A percentile compares a stretch with the other conserved stretches of the same genome.
These are phyloP conservation scores for Notarius quadriscutis DNA, from an alignment of 2,113 vertebrate genomes.

Conservation along the genomic window DNA sequence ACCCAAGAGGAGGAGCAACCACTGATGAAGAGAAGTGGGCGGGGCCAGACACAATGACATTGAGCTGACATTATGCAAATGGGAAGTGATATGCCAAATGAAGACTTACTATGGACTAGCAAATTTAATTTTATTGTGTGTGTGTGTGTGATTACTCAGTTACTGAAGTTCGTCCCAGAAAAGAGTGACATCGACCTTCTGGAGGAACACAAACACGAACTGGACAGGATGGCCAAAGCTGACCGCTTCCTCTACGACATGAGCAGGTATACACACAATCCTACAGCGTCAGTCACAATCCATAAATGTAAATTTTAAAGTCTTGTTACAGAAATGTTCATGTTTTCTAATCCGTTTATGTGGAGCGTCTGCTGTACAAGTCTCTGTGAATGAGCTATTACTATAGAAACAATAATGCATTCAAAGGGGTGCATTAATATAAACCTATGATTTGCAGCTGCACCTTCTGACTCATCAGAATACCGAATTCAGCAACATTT, in stretches of 20 bases:
- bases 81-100: not conserved
- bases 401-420: too few species aligned
- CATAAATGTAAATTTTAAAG: not conserved
- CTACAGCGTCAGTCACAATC: not conserved
- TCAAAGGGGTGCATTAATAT: too few species aligned
- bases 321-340: not conserved
- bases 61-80: not conserved
- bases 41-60: not conserved
- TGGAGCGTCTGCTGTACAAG: not conserved
- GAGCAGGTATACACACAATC: constrained; percentile 82
- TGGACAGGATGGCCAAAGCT: constrained; percentile 94
- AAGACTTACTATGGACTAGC: not conserved
- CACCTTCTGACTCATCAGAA: too few species aligned
- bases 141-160: constrained; percentile 65
- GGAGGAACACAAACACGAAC: constrained; percentile 95
- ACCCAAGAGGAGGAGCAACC: not conserved
- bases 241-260: constrained; percentile 98
- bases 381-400: too few species aligned
- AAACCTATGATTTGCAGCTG: too few species aligned
- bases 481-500: not conserved
- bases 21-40: not conserved
- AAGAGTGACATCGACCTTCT: constrained; percentile 93
- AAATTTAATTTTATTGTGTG: not conserved
- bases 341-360: not conserved
- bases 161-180: constrained; percentile 94